phyloP scores from a whole-genome alignment of 2,113 vertebrate species.

The Percina caprodes region DNA sequence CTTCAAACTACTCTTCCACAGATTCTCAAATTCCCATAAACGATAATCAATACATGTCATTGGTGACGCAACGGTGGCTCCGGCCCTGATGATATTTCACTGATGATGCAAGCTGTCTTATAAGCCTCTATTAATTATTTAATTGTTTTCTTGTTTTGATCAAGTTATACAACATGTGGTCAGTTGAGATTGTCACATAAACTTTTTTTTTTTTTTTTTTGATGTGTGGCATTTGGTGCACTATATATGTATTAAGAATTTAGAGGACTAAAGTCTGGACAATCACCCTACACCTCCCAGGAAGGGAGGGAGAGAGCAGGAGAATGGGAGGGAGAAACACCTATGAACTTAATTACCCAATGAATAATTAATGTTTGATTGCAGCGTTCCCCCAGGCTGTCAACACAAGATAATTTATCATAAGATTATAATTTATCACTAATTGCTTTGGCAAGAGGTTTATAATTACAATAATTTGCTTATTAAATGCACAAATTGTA shows the following conservation, averaged over 20 bases:
- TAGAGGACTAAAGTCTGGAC: conserved; percentile 29
- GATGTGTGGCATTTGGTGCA: neutral
- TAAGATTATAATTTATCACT: conserved; percentile 87
- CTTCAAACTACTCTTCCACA: neutral
- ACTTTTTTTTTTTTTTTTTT: neutral
- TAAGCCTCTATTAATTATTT: neutral
- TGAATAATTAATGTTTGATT: conserved; percentile 89
- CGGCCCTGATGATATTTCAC: neutral
- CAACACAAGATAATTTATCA: conserved; percentile 88
- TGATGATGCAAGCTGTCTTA: neutral
- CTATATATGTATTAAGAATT: neutral
- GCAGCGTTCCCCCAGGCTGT: conserved; percentile 83
- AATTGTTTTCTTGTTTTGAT: neutral
- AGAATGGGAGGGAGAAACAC: conserved; percentile 67
- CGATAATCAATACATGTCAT: conserved; percentile 12
- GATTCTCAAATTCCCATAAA: conserved; percentile 18
- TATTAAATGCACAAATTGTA: conserved; percentile 85
- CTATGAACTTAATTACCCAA: conserved; percentile 87
- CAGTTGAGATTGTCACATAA: neutral
- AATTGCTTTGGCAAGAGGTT: conserved; percentile 86
- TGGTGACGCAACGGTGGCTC: neutral
- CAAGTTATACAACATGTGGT: neutral
- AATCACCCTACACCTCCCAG: conserved; percentile 30
- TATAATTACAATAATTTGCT: conserved; percentile 85
- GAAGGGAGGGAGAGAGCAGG: conserved; percentile 6